Percentiles rank a stretch among this genome's conserved stretches.
Evolutionary conservation across 2,888 invertebrate species (phyloP).

Genomic region (Limnephilus rhombicus): DNA sequence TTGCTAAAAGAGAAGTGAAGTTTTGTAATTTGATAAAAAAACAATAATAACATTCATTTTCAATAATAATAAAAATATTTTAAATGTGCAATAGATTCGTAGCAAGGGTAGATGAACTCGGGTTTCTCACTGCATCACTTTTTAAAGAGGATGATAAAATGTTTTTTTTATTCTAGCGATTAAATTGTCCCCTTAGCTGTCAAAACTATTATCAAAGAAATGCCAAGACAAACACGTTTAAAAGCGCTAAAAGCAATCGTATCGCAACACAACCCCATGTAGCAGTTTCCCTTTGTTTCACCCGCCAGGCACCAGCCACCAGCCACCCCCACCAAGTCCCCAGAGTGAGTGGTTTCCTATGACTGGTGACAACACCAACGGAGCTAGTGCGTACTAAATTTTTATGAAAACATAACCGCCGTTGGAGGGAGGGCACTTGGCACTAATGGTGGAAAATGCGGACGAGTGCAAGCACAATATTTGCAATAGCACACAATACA

Average conservation of each 20-base stretch:
- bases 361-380: neutral
- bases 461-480: conserved; percentile 64
- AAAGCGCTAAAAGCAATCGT: neutral
- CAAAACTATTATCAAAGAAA: neutral
- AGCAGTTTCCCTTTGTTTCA: neutral
- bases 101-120: neutral
- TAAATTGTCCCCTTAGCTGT: neutral
- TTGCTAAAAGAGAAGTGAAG: too few relatives aligned
- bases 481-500: conserved; percentile 49
- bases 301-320: neutral
- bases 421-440: conserved; percentile 51
- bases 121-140: neutral
- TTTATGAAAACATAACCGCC: conserved; percentile 60
- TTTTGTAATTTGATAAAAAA: too few relatives aligned
- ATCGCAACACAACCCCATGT: neutral
- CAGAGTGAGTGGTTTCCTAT: neutral
- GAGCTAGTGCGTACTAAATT: conserved; percentile 31
- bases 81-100: neutral
- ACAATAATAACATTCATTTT: too few relatives aligned
- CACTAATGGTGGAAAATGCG: conserved; percentile 62
- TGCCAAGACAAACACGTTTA: neutral
- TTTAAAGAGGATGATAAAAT: neutral
- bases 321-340: too few relatives aligned
- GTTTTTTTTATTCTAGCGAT: neutral
- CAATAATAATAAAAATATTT: too few relatives aligned